A percentile compares a stretch with the other conserved stretches of the same genome.
These are phyloP conservation scores for Bambusicola thoracicus DNA, from an alignment of 2,113 vertebrate species.

Conservation along the genomic window DNA sequence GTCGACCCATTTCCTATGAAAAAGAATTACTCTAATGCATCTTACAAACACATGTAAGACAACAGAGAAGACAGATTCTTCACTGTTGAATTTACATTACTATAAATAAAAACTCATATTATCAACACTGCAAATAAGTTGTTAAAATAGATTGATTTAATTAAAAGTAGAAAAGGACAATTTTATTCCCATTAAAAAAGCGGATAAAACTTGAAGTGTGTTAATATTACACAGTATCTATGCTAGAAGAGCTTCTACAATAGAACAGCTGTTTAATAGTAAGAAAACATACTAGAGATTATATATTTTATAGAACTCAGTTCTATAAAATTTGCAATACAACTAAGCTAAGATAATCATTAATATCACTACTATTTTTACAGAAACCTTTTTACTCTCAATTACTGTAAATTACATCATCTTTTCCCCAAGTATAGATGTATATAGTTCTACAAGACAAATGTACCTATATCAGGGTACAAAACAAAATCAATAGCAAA, in stretches of 20 bases:
- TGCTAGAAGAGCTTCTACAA: neutral
- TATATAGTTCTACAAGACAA: neutral
- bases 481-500: neutral
- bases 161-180: neutral
- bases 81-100: neutral
- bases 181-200: neutral
- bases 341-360: neutral
- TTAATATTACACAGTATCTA: neutral
- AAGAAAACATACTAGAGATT: neutral
- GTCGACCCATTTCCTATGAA: slow-evolving; percentile 96
- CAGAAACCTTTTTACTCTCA: neutral
- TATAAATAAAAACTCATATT: neutral
- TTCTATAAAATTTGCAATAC: neutral
- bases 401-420: neutral
- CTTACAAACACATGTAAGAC: neutral
- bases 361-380: neutral
- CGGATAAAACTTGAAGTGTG: neutral
- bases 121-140: neutral
- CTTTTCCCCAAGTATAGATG: neutral
- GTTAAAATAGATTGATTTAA: neutral
- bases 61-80: neutral
- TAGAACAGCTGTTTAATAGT: neutral
- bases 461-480: neutral
- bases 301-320: neutral
- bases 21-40: slow-evolving; percentile 55